A percentile compares a stretch with the other conserved stretches of the same genome.
These are phyloP conservation scores for Catalaphyllia jardinei DNA, from an alignment of 64 coral and sea anemone species.

Conservation along the genomic window DNA sequence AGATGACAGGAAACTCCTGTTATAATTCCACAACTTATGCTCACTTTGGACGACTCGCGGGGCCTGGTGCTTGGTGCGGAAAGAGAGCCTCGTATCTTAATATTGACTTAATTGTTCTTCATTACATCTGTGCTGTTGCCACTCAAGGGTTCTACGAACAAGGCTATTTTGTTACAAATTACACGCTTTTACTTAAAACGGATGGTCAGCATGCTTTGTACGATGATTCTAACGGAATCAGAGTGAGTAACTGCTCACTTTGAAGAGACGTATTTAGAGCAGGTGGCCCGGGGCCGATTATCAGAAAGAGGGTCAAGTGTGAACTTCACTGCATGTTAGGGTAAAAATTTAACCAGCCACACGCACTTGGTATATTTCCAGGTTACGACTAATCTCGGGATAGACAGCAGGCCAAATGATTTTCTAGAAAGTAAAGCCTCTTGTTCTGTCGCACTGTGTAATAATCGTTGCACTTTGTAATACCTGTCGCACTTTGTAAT, in stretches of 20 bases:
- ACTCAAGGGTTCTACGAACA: neutral
- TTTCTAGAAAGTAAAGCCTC: no score
- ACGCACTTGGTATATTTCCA: no score
- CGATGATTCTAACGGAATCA: neutral
- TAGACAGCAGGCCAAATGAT: no score
- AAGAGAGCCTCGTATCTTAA: neutral
- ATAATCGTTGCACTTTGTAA: no score
- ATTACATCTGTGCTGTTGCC: conserved; percentile 2
- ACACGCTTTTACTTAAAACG: neutral
- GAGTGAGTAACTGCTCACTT: neutral
- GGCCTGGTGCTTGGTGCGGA: neutral
- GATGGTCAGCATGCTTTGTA: neutral
- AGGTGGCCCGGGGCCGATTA: no score
- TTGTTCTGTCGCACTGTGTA: no score
- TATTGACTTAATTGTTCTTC: neutral
- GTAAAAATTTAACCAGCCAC: no score
- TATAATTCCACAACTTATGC: neutral
- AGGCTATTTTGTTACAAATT: neutral
- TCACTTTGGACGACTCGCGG: neutral
- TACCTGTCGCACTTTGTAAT: no score
- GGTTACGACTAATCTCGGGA: no score
- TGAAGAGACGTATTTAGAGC: no score
- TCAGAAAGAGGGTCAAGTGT: no score
- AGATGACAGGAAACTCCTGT: neutral
- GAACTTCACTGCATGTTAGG: no score